Evolutionary conservation across 2,113 vertebrate species (phyloP).

Genomic region (Atractosteus spatula): DNA sequence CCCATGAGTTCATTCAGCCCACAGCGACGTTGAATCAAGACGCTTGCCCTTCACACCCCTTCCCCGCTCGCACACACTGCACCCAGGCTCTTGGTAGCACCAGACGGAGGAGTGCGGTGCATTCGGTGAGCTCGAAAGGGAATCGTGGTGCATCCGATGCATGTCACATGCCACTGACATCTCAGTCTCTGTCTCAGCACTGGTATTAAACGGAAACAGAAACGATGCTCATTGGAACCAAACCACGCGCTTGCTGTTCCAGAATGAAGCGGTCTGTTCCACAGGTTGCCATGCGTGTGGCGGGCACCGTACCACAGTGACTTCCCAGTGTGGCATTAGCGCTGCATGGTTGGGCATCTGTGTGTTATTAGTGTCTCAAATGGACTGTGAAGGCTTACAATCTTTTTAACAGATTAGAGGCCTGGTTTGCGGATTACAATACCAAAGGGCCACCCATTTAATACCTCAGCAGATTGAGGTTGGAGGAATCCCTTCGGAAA

Average conservation of each 20-base stretch:
- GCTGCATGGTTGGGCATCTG: conserved; percentile 50
- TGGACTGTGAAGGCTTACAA: conserved; percentile 50
- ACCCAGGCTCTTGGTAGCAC: neutral
- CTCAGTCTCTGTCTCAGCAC: too few species aligned
- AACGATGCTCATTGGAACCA: conserved; percentile 4
- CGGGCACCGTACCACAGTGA: conserved; percentile 39
- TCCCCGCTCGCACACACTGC: too few species aligned
- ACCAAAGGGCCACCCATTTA: conserved; percentile 14
- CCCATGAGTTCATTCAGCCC: conserved; percentile 2
- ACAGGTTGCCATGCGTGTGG: conserved; percentile 50
- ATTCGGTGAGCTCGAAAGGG: neutral
- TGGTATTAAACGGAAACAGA: conserved; percentile 14
- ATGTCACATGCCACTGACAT: too few species aligned
- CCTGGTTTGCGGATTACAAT: conserved; percentile 33
- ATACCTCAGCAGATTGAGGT: conserved; percentile 12
- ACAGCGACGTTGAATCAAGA: neutral
- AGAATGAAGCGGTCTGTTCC: conserved; percentile 24
- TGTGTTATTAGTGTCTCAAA: conserved; percentile 54
- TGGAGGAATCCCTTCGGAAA: conserved; percentile 4
- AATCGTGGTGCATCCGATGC: neutral
- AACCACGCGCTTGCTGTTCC: neutral
- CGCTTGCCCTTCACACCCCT: neutral
- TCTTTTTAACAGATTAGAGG: conserved; percentile 59
- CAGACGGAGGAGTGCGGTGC: neutral
- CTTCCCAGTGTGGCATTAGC: conserved; percentile 47